Evolutionary conservation across 2,797 vertebrate genomes (phyloP), one percentile per base, ranked within the genome.

Genomic region (Scomberomorus guttatus): DNA sequence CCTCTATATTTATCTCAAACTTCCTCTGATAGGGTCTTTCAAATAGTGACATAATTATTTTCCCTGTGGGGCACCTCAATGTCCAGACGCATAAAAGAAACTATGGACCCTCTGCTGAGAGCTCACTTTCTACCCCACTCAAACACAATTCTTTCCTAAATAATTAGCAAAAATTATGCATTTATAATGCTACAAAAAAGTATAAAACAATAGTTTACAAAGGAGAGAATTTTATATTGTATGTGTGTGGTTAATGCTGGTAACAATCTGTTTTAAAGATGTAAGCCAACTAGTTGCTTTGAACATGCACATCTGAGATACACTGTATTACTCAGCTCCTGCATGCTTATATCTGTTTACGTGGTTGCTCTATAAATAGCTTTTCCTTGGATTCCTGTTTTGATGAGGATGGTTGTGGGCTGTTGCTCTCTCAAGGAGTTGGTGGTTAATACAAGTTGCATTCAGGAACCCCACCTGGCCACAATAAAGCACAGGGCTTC

Each of bases 381-480:
- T 59, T 69, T 51, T 79, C 70, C 32, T 80, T 63, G 74, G 83
- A 89, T 90, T 87, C 87, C 74, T 90, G 83, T 86, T 87, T 88
- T 86, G 82, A 85, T 84, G 85, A 79, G 57, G 69, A 76, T 70
- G 71, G 69, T 69, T 84, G 87, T 60, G 77, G 72, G 75, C 80
- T 64, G 62, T 34, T 82, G 74, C 82, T 79, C 80, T 87, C 77
- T 83, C 27, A 70, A 79, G 77, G 73, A 90, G 81, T 67, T 50
- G 29, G 74, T 29, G 81, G 79, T 83, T 83, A 80, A 90, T 89
- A 87, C 85, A 87, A 87, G 60, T 69, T 72, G 73, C 80, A 74
- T 88, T 85, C 79, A 86, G 72, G 84, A 86, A 84, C 78, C 57
- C 75, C 85, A 89, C 86, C 86, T 88, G 88, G 77, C 86, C 87